Evolutionary conservation across 2,888 invertebrate species (phyloP).

Genomic region (Tineola bisselliella): DNA sequence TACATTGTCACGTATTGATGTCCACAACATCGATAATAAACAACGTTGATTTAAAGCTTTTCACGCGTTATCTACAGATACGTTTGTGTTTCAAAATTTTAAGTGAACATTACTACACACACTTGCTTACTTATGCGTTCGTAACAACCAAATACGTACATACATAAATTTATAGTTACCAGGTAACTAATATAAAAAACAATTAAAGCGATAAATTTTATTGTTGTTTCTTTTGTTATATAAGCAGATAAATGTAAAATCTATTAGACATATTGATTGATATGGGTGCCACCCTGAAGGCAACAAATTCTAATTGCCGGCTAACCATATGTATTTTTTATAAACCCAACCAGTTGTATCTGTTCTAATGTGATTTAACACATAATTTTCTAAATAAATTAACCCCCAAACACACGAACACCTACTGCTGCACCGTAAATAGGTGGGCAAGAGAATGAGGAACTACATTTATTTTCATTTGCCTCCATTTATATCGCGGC

Average conservation of each 20-base stretch:
- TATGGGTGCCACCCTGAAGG: conserved; percentile 53
- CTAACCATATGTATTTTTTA: conserved; percentile 57
- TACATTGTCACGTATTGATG: conserved; percentile 36
- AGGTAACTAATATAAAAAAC: not conserved
- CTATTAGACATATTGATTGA: not conserved
- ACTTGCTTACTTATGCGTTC: no score
- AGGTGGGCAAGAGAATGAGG: conserved; percentile 62
- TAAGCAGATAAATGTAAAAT: not conserved
- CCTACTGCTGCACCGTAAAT: conserved; percentile 51
- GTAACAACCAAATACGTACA: no score
- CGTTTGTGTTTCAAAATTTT: conserved; percentile 14
- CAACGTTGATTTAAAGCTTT: conserved; percentile 43
- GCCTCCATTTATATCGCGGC: conserved; percentile 63
- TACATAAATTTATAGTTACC: no score
- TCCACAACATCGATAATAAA: conserved; percentile 39
- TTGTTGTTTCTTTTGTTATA: not conserved
- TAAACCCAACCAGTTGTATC: conserved; percentile 58
- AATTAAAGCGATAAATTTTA: conserved; percentile 1
- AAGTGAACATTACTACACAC: no score
- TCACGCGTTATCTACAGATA: conserved; percentile 22
- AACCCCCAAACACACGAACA: conserved; percentile 59
- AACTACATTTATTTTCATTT: conserved; percentile 68
- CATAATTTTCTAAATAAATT: conserved; percentile 64
- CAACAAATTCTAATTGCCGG: conserved; percentile 47
- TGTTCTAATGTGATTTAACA: conserved; percentile 67